phyloP scores from a whole-genome alignment of 1,140 invertebrate genomes.

The Ceratosolen fusciceps region DNA sequence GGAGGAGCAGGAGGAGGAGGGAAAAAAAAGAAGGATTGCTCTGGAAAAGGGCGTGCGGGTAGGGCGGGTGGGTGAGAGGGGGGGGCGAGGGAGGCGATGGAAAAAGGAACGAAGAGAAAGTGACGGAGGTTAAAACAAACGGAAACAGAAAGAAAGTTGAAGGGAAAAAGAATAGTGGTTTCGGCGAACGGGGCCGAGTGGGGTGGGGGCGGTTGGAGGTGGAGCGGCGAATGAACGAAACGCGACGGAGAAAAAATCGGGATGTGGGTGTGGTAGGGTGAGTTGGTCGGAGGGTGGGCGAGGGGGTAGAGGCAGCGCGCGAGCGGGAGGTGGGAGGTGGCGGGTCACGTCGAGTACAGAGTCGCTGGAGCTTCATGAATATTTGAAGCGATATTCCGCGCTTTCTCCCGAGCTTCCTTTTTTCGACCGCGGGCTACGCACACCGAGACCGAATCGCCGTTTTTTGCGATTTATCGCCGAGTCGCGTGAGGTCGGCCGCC shows the following conservation, averaged over 20 bases:
- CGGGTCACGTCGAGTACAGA: conserved; percentile 41
- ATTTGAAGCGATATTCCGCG: conserved; percentile 47
- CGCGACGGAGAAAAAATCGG: conserved; percentile 27
- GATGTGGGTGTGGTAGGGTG: neutral
- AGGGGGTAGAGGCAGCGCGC: too few species aligned
- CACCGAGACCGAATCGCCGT: conserved; percentile 40
- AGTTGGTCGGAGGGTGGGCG: neutral
- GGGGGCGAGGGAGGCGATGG: too few species aligned
- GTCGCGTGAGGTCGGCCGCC: conserved; percentile 4
- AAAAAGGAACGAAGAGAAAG: conserved; percentile 23
- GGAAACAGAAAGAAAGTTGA: neutral
- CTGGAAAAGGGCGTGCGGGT: conserved; percentile 34
- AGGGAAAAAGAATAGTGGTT: neutral
- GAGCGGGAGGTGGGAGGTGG: conserved; percentile 31
- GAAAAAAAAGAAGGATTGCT: conserved; percentile 11
- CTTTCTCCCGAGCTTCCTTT: conserved; percentile 33
- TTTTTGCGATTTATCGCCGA: conserved; percentile 46
- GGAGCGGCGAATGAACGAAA: neutral
- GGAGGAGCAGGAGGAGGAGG: too few species aligned
- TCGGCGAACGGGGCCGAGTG: neutral
- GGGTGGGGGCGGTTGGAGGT: too few species aligned
- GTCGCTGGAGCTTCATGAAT: conserved; percentile 45
- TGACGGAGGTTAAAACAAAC: conserved; percentile 44
- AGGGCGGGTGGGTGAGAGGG: too few species aligned
- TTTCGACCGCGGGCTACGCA: neutral